phyloP scores from a whole-genome alignment of 2,113 vertebrate species.

The Sclerurus mexicanus region DNA sequence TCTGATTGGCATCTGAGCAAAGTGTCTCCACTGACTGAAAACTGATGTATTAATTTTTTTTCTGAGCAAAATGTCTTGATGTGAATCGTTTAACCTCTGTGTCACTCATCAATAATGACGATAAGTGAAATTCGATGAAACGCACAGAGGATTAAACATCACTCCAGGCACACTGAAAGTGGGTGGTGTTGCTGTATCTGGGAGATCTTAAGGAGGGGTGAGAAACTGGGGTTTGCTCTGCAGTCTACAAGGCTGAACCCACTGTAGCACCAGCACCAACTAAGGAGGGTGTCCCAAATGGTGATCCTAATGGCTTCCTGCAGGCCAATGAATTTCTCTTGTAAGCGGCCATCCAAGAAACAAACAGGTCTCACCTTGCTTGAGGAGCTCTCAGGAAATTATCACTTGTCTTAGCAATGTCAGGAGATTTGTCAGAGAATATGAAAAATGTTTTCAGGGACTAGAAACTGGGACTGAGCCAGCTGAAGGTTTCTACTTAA shows the following conservation, averaged over 20 bases:
- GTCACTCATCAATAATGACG: constrained; percentile 59
- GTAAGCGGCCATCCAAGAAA: background rate
- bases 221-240: background rate
- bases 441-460: constrained; percentile 48
- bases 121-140: constrained; percentile 53
- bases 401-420: constrained; percentile 10
- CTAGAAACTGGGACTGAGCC: constrained; percentile 42
- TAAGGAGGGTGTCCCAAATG: background rate
- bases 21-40: constrained; percentile 1
- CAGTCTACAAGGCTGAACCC: background rate
- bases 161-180: constrained; percentile 5
- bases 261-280: background rate
- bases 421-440: constrained; percentile 36
- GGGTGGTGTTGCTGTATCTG: background rate
- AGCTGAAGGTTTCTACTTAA: constrained; percentile 38
- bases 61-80: constrained; percentile 1
- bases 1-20: background rate
- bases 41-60: background rate
- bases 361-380: constrained; percentile 19
- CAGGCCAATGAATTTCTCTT: background rate
- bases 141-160: constrained; percentile 52
- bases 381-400: background rate
- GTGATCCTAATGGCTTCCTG: background rate
- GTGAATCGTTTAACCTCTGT: constrained; percentile 27
- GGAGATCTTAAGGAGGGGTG: constrained; percentile 2